Evolutionary conservation across 1,140 invertebrate species (phyloP), one percentile per base, ranked within the genome.

Genomic region (Xylocopa sonorina): DNA sequence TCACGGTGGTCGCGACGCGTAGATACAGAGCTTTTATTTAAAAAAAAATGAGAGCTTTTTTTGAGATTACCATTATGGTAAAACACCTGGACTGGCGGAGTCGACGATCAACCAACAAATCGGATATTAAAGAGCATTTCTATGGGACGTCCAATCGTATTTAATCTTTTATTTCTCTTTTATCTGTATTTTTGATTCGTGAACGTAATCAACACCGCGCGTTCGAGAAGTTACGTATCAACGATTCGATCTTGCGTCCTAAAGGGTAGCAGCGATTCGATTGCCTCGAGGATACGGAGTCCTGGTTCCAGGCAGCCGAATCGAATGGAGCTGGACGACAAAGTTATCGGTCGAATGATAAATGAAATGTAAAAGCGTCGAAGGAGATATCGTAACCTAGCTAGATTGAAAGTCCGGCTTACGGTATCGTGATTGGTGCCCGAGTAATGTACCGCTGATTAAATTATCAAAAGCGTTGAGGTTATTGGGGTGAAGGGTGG

Each of bases 391-490:
- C 29, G n/a, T 53, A 34, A 34, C 34, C 4, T 9, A 6, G 5
- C 2, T 14, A 18, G 41, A 29, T 69, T 12, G 53, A 24, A 60
- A 75, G 16, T 18, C 6, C 24, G 18, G 43, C 18, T 29, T 12
- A n/a, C 34, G 38, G 48, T 69, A 58, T 77, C 67, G 67, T 41
- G 67, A 79, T 73, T 50, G 68, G 9, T 18, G n/a, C 18, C n/a
- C 3, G 69, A n/a, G 53, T 62, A 66, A 75, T 73, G 50, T 41
- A 58, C 73, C 78, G 72, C 72, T 77, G 64, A 80, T 80, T 76
- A 76, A 80, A 80, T 80, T 80, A 80, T 64, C 62, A 68, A 75
- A 76, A 74, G 78, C 78, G 64, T 76, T 38, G 64, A 76, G 78
- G 78, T 80, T 76, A 80, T 80, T 63, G 64, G 55, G 78, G 53